Evolutionary conservation across 2,888 invertebrate species (phyloP), one percentile per base, ranked within the genome.

Genomic region (Gibbula magus): DNA sequence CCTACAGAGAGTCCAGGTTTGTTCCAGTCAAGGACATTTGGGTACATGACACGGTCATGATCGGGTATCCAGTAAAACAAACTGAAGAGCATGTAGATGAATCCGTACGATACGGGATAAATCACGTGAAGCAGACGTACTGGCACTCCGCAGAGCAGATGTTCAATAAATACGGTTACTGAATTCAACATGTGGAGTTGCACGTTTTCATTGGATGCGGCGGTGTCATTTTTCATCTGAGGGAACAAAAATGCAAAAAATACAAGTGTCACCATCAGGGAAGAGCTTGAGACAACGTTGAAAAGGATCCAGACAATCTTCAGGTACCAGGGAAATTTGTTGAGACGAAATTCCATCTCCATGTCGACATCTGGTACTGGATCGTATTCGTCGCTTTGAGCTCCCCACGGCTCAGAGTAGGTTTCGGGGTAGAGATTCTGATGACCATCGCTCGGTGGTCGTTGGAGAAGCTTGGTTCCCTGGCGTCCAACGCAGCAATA

Each of bases 111-210:
- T 1, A 89, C 52, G 1, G 89, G 83, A 79, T 89, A 90, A 16
- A 90, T 67, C 29, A 83, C 84, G 82, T 92, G 92, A 5, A 89
- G 81, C 0, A 91, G 74, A 10, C 91, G 81, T 13, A 88, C 79
- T 0, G 92, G 92, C 0, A 90, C 52, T 0, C 88, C 90, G 8
- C 86, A 81, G 1, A 91, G 3, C 8, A 86, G 52, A 39, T 88
- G 83, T 77, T 92, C 92, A 0, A 91, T 45, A 1, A 91, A 18
- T 0, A 91, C 79, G 13, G 91, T 83, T 5, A 91, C 83, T 0
- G 89, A 88, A 77, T 91, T 92, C 18, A 91, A 77, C 7, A 85
- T 85, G 83, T 92, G 91, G 0, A 91, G 82, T 74, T 90, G 88
- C 20, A 91, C 39, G 80, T 91, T 90, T 20, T 75, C 32, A 67